Evolutionary conservation across 2,888 invertebrate species (phyloP), one percentile per base, ranked within the genome.

Genomic region (Eulithis testata): DNA sequence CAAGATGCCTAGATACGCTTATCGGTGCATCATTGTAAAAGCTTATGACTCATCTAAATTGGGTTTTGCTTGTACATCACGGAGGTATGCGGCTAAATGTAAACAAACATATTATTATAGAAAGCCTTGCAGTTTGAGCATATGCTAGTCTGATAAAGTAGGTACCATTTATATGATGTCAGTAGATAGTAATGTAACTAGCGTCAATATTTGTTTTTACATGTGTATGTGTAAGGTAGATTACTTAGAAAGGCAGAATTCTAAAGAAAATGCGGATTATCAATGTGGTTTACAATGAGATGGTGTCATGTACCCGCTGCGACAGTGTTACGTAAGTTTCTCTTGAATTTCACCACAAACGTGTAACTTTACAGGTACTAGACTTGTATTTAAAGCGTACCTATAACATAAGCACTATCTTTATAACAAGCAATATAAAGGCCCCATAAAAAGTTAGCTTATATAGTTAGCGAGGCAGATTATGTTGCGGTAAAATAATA

Each of bases 21-120:
- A 90, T 91, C 91, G 89, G 82, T 90, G 90, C 91, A 91, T 88
- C 86, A 86, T 82, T 82, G 84, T 86, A 90, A 90, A 91, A 90
- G 89, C 86, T 87, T 82, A 82, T 91, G 91, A 92, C 86, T 91
- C 91, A 91, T 87, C 89, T 84, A 82, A 88, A 86, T 90, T 88
- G 83, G 86, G 84, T 86, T 87, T 87, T 79, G 80, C 81, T 72
- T 77, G 86, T 92, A 92, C 89, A 88, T 92, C 92, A 92, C 76
- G 86, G 73, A 73, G 82, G 79, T 82, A 83, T 86, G 84, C 79
- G 78, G 77, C 73, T 76, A 50, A 79, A 79, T 85, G 85, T 85
- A 85, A 86, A 88, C 84, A 85, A 86, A 88, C 84, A 85, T 68
- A 66, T n/a, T n/a, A n/a, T n/a, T n/a, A 21, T 63, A 72, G 56